Evolutionary conservation across 2,888 invertebrate species (phyloP).

Genomic region (Parapristionchus giblindavisi): DNA sequence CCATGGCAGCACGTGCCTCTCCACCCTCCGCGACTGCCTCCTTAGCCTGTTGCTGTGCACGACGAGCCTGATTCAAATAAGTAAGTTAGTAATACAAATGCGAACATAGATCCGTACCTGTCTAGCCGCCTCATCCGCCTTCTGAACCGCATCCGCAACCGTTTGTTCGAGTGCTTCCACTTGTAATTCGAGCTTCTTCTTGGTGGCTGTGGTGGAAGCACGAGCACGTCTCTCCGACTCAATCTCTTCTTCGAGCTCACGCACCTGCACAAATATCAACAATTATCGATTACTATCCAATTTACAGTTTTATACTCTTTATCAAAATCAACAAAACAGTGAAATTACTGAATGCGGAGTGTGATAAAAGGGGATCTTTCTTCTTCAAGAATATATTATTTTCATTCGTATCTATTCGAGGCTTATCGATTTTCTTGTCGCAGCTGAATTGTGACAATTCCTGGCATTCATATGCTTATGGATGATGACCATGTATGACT

Average conservation of each 20-base stretch:
- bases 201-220: conserved; percentile 76
- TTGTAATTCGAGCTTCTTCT: conserved; percentile 76
- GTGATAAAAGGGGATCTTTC: no score
- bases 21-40: conserved; percentile 43
- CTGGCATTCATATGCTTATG: no score
- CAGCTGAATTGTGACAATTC: conserved; percentile 7
- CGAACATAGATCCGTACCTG: conserved; percentile 77
- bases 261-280: conserved; percentile 43
- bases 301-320: background rate
- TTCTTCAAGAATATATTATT: no score
- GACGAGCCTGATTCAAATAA: conserved; percentile 21
- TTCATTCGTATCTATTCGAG: no score
- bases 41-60: conserved; percentile 35
- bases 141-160: conserved; percentile 72
- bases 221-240: conserved; percentile 80
- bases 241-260: conserved; percentile 87
- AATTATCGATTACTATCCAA: no score
- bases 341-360: no score
- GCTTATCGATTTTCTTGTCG: no score
- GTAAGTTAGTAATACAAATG: background rate
- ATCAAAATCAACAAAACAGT: conserved; percentile 1
- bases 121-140: conserved; percentile 87
- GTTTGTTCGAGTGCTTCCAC: conserved; percentile 76
- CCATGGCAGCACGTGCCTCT: conserved; percentile 50
- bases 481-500: no score